Percentiles rank a stretch among this genome's conserved stretches.
phyloP scores from a whole-genome alignment of 2,797 vertebrate species.

The Naso thynnoides region DNA sequence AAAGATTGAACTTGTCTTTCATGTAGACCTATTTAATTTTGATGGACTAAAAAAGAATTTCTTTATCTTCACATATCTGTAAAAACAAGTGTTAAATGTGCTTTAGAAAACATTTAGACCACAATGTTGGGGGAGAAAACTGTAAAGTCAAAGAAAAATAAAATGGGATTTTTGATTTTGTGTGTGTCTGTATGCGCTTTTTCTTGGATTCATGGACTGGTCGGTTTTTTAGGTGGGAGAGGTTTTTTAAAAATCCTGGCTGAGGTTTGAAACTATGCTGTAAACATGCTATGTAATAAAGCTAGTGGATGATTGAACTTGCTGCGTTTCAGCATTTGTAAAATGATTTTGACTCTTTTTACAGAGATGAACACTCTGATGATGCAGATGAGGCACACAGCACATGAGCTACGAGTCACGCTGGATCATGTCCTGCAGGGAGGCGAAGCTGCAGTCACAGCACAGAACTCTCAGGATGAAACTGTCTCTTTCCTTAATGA shows the following conservation, averaged over 20 bases:
- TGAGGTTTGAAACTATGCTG: not conserved
- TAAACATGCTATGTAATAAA: not conserved
- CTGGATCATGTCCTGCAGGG: constrained; percentile 79
- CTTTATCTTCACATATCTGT: too few relatives aligned
- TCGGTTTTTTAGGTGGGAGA: not conserved
- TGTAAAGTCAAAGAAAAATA: not conserved
- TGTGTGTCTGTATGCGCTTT: not conserved
- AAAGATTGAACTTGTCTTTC: too few relatives aligned
- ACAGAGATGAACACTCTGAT: constrained; percentile 85
- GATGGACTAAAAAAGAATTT: too few relatives aligned
- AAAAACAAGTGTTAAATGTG: too few relatives aligned
- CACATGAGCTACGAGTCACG: constrained; percentile 79
- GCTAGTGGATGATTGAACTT: not conserved
- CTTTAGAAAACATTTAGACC: too few relatives aligned
- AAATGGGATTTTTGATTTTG: not conserved
- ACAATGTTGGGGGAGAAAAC: too few relatives aligned
- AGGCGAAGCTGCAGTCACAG: constrained; percentile 41
- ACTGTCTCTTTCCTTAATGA: constrained; percentile 64
- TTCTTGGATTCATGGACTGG: not conserved
- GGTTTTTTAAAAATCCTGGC: not conserved
- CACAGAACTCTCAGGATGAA: constrained; percentile 65
- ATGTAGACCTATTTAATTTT: too few relatives aligned
- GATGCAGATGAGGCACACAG: constrained; percentile 85
- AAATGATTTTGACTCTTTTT: constrained; percentile 8
- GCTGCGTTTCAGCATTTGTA: not conserved